Percentiles rank a stretch among this genome's conserved stretches.
Conservation (phyloP, 2,113 vertebrate species). For the Labeo catla region DNA sequence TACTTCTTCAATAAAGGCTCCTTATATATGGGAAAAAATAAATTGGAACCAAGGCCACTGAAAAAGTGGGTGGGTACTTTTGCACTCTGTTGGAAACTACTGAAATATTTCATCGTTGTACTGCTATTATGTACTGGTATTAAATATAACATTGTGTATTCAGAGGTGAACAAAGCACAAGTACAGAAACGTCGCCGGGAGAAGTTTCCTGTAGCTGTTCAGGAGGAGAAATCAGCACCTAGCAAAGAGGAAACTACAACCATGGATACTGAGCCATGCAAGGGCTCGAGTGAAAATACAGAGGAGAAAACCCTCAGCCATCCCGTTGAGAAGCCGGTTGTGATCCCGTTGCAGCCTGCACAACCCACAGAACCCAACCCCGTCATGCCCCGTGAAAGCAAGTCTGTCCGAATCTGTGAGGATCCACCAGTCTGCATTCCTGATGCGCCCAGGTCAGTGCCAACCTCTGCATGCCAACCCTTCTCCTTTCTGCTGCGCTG, state of each 20-base stretch:
- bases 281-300: constrained; percentile 30
- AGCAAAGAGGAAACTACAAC: not conserved
- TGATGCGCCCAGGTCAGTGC: constrained; percentile 72
- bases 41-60: not conserved
- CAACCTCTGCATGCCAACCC: constrained; percentile 67
- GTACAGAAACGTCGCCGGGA: constrained; percentile 80
- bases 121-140: not conserved
- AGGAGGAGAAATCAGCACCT: constrained; percentile 42
- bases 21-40: not conserved
- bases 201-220: constrained; percentile 75
- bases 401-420: constrained; percentile 77
- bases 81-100: not conserved
- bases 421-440: constrained; percentile 51
- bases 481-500: constrained; percentile 73
- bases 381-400: constrained; percentile 63
- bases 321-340: constrained; percentile 49
- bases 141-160: not conserved
- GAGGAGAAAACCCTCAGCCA: not conserved
- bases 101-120: not conserved
- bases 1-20: not conserved
- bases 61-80: not conserved
- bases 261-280: constrained; percentile 24
- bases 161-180: constrained; percentile 75
- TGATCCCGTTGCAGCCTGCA: constrained; percentile 38
- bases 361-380: constrained; percentile 49